Evolutionary conservation across 2,113 vertebrate species (phyloP).

Genomic region (Promerops cafer): DNA sequence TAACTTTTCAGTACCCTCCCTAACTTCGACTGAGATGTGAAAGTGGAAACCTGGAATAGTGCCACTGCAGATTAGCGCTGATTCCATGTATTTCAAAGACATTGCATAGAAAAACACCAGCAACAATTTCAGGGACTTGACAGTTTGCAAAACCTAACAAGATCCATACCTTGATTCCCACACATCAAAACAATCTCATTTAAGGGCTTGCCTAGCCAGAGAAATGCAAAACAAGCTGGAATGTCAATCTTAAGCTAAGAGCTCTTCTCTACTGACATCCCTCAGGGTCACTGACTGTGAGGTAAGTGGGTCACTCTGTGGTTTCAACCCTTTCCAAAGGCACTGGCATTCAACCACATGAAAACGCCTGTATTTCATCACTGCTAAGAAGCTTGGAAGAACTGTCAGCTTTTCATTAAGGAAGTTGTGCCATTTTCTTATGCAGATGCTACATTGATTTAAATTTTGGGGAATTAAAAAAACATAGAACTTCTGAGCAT

Average conservation of each 20-base stretch:
- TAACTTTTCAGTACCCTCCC: background rate
- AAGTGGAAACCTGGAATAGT: background rate
- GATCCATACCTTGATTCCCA: background rate
- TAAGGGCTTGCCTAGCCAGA: background rate
- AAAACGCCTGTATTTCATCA: background rate
- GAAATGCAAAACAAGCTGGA: background rate
- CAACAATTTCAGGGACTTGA: background rate
- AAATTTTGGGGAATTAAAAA: background rate
- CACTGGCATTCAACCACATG: background rate
- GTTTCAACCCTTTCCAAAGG: background rate
- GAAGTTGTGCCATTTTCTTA: background rate
- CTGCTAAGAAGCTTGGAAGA: background rate
- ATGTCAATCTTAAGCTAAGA: background rate
- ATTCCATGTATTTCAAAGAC: background rate
- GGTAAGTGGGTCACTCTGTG: background rate
- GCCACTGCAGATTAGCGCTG: background rate
- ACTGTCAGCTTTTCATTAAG: background rate
- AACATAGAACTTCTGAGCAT: background rate
- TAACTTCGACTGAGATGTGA: background rate
- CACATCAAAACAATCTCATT: background rate
- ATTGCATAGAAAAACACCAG: background rate
- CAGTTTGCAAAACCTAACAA: background rate
- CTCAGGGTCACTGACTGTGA: background rate
- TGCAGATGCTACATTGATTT: fast-evolving
- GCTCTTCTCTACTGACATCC: background rate